Conservation (phyloP, 2,113 vertebrate genomes). For the Entosphenus tridentatus region DNA sequence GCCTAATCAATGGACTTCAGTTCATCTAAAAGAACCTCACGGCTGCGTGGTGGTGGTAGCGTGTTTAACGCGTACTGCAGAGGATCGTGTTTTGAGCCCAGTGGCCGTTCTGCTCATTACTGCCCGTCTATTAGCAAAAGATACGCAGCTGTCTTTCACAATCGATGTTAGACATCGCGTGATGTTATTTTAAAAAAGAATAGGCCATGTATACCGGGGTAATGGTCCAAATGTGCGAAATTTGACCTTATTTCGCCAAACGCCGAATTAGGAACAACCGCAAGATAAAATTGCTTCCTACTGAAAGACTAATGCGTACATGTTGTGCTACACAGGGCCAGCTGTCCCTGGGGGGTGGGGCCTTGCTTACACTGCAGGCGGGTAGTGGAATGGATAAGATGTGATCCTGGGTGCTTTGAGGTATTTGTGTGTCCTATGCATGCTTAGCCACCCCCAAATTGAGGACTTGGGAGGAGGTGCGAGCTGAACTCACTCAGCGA, state of each 20-base stretch:
- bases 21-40: neutral
- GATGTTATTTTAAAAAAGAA: no score
- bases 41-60: no score
- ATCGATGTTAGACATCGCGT: no score
- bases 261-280: neutral
- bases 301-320: no score
- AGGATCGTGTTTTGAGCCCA: no score
- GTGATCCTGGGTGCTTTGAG: neutral
- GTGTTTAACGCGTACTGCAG: no score
- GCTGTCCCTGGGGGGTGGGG: no score
- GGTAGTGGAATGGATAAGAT: neutral
- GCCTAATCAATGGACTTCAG: neutral
- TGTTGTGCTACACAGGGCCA: no score
- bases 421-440: neutral
- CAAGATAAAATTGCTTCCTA: neutral
- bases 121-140: no score
- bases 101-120: no score
- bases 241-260: neutral
- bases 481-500: slow-evolving; percentile 32
- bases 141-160: no score
- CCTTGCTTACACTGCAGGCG: neutral
- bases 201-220: no score
- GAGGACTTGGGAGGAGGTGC: neutral
- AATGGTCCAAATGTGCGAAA: neutral
- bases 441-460: neutral